A percentile compares a stretch with the other conserved stretches of the same genome.
Conservation (phyloP, 2,113 vertebrate species). For the Machaerirhynchus nigripectus region DNA sequence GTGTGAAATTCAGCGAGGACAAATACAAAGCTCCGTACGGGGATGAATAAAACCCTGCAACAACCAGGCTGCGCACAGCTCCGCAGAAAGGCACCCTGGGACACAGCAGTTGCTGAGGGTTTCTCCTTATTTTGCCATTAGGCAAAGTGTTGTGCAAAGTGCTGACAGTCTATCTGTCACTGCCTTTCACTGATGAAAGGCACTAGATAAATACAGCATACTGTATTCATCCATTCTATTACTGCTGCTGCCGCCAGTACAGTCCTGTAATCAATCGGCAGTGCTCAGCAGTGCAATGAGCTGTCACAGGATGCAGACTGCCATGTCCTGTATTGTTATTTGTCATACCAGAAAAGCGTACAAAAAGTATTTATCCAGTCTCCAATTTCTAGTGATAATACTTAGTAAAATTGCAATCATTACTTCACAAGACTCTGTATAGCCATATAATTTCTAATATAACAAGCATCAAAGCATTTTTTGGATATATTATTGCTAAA, state of each 20-base stretch:
- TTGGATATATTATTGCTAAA: neutral
- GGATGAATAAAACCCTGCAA: neutral
- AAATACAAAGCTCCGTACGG: neutral
- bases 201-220: neutral
- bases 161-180: neutral
- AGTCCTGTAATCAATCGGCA: neutral
- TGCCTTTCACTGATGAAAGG: neutral
- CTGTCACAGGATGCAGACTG: neutral
- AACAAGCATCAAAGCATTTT: neutral
- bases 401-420: slow-evolving; percentile 1
- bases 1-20: neutral
- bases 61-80: neutral
- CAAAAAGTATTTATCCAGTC: neutral
- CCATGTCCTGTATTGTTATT: neutral
- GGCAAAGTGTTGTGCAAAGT: neutral
- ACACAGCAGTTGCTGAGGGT: neutral
- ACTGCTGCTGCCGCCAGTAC: neutral
- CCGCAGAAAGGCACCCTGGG: neutral
- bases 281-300: neutral
- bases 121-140: neutral
- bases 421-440: neutral
- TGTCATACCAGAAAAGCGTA: neutral
- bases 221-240: neutral
- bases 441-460: neutral
- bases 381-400: neutral